Percentiles rank a stretch among this genome's conserved stretches.
Evolutionary conservation across 1,140 invertebrate genomes (phyloP).

Genomic region (Drosophila parvula): DNA sequence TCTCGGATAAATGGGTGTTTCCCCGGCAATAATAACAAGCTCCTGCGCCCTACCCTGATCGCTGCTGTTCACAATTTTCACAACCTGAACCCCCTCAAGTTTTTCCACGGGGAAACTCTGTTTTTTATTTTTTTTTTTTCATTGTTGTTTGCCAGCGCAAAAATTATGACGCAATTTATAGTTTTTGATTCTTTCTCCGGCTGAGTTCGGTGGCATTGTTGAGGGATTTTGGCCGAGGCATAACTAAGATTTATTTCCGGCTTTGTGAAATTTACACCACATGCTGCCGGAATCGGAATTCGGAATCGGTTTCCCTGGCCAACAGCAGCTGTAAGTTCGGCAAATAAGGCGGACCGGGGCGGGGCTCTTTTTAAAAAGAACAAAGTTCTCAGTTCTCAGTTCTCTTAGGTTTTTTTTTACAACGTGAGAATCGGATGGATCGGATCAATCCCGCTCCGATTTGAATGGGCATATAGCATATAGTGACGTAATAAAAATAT

Average conservation of each 20-base stretch:
- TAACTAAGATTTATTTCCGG: constrained; percentile 81
- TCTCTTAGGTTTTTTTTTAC: constrained; percentile 19
- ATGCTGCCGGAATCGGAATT: constrained; percentile 36
- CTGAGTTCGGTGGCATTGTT: constrained; percentile 36
- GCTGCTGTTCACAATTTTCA: constrained; percentile 17
- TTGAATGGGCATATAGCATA: constrained; percentile 27
- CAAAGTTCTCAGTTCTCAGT: constrained; percentile 19
- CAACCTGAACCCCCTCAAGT: constrained; percentile 46
- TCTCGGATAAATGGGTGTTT: constrained; percentile 48
- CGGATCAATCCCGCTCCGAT: constrained; percentile 44
- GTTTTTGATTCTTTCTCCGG: constrained; percentile 56
- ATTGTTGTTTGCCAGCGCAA: constrained; percentile 61
- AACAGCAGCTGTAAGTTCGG: constrained; percentile 28
- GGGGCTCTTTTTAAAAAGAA: constrained; percentile 48
- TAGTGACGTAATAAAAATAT: constrained; percentile 43
- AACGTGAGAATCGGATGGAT: constrained; percentile 48
- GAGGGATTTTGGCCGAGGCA: constrained; percentile 52
- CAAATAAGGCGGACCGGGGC: not conserved
- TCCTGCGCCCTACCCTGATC: constrained; percentile 55
- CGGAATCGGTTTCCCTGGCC: constrained; percentile 45
- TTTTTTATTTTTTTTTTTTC: constrained; percentile 10
- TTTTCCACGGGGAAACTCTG: constrained; percentile 36
- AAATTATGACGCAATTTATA: constrained; percentile 83
- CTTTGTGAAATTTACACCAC: constrained; percentile 73
- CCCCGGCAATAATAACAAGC: constrained; percentile 68